A percentile compares a stretch with the other conserved stretches of the same genome.
Conservation (phyloP, 2,113 vertebrate genomes). For the Apodemus speciosus region DNA sequence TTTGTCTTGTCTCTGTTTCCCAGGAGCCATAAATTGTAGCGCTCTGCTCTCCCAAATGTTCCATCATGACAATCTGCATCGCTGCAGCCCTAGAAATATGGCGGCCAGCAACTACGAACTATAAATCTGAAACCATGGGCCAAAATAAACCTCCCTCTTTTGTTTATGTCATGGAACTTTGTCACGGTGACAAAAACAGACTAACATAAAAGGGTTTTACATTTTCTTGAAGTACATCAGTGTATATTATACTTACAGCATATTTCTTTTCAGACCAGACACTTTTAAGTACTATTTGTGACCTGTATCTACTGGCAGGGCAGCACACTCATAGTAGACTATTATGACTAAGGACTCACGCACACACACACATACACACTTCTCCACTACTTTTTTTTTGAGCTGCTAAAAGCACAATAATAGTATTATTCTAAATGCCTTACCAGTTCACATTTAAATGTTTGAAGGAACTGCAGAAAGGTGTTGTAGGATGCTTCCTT, state of each 20-base stretch:
- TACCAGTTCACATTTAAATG: conserved; percentile 80
- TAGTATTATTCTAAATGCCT: conserved; percentile 35
- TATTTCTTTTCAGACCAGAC: background rate
- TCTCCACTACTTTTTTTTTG: background rate
- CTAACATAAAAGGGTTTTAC: background rate
- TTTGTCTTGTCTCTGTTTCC: background rate
- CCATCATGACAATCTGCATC: background rate
- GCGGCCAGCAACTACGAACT: background rate
- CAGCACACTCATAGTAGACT: background rate
- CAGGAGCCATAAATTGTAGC: background rate
- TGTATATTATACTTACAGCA: background rate
- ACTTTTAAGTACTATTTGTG: background rate
- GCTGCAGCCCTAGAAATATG: background rate
- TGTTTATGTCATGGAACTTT: background rate
- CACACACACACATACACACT: background rate
- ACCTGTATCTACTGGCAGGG: background rate
- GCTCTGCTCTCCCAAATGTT: background rate
- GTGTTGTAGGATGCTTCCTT: conserved; percentile 67
- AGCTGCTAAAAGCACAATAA: background rate
- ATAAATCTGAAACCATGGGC: background rate
- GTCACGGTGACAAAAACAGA: background rate
- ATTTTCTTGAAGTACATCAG: background rate
- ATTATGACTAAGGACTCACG: background rate
- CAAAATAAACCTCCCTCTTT: background rate
- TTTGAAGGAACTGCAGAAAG: conserved; percentile 69